Evolutionary conservation across 2,888 invertebrate genomes (phyloP).

Genomic region (Beris chalybata): DNA sequence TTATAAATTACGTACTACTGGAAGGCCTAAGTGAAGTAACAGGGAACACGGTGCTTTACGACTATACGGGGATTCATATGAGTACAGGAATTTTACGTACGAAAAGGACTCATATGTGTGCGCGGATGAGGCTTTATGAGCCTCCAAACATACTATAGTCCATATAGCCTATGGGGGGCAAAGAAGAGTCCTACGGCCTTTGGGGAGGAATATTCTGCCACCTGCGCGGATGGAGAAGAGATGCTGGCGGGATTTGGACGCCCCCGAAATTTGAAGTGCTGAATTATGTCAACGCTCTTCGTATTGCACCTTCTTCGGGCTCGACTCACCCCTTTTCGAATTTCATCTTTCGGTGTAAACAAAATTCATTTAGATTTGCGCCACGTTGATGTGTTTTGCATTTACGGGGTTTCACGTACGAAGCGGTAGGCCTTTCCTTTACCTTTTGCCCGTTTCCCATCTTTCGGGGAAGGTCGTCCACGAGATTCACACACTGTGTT

Average conservation of each 20-base stretch:
- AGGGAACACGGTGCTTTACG: no score
- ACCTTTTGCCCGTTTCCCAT: not conserved
- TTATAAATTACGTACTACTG: conserved; percentile 14
- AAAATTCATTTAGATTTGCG: conserved; percentile 20
- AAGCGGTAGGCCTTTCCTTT: not conserved
- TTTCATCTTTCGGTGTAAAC: conserved; percentile 6
- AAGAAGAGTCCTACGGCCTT: no score
- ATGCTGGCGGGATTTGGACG: no score
- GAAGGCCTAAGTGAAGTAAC: no score
- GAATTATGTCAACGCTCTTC: conserved; percentile 16
- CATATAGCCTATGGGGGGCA: no score
- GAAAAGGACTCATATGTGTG: no score
- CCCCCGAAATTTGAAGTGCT: conserved; percentile 5
- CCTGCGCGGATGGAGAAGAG: no score
- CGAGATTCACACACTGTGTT: not conserved
- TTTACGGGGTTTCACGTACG: conserved; percentile 13
- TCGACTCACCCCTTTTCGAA: conserved; percentile 2
- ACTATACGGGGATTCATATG: no score
- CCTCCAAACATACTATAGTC: no score
- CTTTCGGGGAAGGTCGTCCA: not conserved
- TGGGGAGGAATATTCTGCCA: no score
- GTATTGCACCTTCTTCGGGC: not conserved
- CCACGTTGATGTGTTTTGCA: conserved; percentile 13
- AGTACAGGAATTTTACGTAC: no score
- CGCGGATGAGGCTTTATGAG: no score